A percentile compares a stretch with the other conserved stretches of the same genome.
These are phyloP conservation scores for Onchidella celtica DNA, from an alignment of 2,888 invertebrate species.

Conservation along the genomic window DNA sequence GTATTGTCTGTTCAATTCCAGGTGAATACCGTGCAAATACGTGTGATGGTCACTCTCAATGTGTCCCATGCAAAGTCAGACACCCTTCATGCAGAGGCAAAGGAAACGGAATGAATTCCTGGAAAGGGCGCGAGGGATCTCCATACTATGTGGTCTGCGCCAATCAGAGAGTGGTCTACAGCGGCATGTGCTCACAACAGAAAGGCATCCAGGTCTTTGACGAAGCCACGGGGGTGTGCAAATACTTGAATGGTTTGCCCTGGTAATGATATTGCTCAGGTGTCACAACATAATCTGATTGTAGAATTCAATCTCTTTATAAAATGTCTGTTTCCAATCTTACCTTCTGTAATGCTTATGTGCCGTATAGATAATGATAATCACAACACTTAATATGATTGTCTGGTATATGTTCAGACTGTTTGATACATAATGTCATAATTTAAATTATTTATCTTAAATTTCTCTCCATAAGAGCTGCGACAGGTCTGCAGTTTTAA, in stretches of 20 bases:
- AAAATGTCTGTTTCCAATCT: no score
- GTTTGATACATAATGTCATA: no score
- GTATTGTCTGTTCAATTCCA: slow-evolving; percentile 26
- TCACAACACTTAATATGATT: no score
- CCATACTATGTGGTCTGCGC: slow-evolving; percentile 51
- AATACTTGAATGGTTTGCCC: no score
- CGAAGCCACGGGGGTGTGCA: slow-evolving; percentile 15
- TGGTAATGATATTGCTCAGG: neutral
- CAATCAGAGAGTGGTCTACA: slow-evolving; percentile 40
- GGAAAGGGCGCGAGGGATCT: slow-evolving; percentile 48
- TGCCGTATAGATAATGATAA: no score
- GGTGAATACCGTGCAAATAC: slow-evolving; percentile 48
- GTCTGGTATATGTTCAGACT: no score
- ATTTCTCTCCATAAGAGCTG: no score
- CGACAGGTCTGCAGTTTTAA: no score
- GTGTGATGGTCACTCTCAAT: slow-evolving; percentile 42
- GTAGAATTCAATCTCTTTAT: no score
- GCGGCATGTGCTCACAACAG: slow-evolving; percentile 44
- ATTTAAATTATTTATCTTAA: no score
- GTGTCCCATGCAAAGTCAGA: slow-evolving; percentile 48
- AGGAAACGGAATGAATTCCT: slow-evolving; percentile 50
- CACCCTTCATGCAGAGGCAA: slow-evolving; percentile 51
- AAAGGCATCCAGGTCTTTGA: slow-evolving; percentile 39
- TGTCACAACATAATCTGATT: neutral
- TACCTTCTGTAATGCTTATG: no score